Evolutionary conservation across 92 coral and sea anemone species (phyloP).

Genomic region (Zoanthus gigantus): DNA sequence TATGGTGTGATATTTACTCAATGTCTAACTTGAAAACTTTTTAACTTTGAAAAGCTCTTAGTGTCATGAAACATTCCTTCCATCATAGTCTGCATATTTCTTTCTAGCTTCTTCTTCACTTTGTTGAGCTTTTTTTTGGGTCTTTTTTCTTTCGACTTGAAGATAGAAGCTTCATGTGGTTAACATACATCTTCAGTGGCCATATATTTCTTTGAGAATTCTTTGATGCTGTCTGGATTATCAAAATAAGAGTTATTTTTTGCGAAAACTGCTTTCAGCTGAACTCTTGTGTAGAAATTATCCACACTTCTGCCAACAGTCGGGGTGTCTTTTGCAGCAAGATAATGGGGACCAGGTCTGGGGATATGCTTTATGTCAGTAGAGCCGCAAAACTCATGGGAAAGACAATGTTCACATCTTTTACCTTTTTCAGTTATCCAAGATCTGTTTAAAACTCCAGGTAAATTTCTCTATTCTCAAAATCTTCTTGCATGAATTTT

Average conservation of each 20-base stretch:
- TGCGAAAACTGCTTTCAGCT: constrained; percentile 44
- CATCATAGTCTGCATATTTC: too few relatives aligned
- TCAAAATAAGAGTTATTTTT: constrained; percentile 44
- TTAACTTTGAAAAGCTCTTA: too few relatives aligned
- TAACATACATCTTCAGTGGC: constrained; percentile 28
- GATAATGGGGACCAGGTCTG: constrained; percentile 56
- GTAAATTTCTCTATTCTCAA: constrained; percentile 59
- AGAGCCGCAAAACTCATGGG: constrained; percentile 50
- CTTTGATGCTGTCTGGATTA: not conserved
- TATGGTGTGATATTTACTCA: too few relatives aligned
- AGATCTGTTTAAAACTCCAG: constrained; percentile 52
- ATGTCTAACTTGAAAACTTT: too few relatives aligned
- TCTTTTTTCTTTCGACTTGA: too few relatives aligned
- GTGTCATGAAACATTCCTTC: too few relatives aligned
- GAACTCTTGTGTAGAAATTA: constrained; percentile 67
- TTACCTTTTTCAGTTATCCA: constrained; percentile 29
- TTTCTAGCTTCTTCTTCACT: too few relatives aligned
- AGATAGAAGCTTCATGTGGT: too few relatives aligned
- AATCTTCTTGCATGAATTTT: constrained; percentile 28
- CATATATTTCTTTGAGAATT: constrained; percentile 36
- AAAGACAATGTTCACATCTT: constrained; percentile 41
- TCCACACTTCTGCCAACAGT: constrained; percentile 54
- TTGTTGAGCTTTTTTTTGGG: too few relatives aligned
- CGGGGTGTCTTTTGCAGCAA: constrained; percentile 44
- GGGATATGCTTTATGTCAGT: constrained; percentile 35